Base-by-base conservation (phyloP, 2,113 vertebrate genomes). In the Struthidea cinerea region DNA sequence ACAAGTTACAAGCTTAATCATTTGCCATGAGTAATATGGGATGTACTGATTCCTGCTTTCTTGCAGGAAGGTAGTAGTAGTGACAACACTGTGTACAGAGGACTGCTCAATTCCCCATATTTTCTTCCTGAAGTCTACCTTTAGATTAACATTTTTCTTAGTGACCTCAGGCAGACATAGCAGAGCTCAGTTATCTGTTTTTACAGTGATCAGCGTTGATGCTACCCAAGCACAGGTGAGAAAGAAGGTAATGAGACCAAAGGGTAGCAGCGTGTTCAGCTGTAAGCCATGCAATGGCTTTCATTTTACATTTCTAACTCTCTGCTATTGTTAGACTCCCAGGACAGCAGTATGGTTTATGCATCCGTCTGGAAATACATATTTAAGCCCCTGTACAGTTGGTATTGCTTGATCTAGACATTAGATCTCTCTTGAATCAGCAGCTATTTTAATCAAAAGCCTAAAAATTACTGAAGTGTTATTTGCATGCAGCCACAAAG, bases 351-450 rank as follows among this genome's bases (percentile, higher is more conserved):
- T 84, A 88, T 75, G 41, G 71, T 41, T 83, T 56, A 94, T 33
- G 68, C 82, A 82, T 93, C 93, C 92, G 93, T 96, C 96, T 95
- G 90, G 90, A 96, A 97, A 94, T 90, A 80, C 60, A 93, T 86
- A 92, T 88, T 87, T 92, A 96, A 96, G 92, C 71, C 52, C 41
- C 64, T 71, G 47, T 88, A 78, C 47, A 70, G 82, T 77, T 92
- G 26, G 24, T 88, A 77, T 78, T 93, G 92, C 93, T 96, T 86
- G 71, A 92, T 93, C 90, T 93, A 96, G 81, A 87, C 56, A 50
- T 86, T 90, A 68, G 37, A 78, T 80, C 41, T 80, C 89, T 73
- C 87, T 89, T 92, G 83, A 92, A 88, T 93, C 93, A 95, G 87
- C 74, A 91, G 87, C 75, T 94, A 64, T 86, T 96, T 96, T 90